Base-by-base conservation (phyloP, 2,113 vertebrate species). In the Anoplopoma fimbria region DNA sequence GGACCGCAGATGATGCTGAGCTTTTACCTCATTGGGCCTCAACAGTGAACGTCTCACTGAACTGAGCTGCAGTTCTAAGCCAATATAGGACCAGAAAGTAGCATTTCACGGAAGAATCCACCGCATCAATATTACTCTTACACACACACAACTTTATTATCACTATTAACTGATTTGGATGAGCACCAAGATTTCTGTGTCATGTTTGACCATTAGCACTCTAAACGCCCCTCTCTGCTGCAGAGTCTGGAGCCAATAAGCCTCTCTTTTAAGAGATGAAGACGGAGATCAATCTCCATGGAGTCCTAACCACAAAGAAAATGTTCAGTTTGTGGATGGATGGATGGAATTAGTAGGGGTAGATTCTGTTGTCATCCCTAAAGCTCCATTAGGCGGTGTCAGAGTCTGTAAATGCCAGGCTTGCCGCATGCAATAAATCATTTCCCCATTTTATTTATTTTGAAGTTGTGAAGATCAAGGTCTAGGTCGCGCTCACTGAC, bases 141-240 rank as follows among this genome's bases (percentile, higher is more conserved):
- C 6, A 38, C 23, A 45, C 31, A n/a, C 14, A 40, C 17, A 1
- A 40, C 25, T 80, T 87, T 84, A 83, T 91, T 73, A 79, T 71
- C 45, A 21, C 85, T 86, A 86, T 75, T 75, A 84, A 87, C 65
- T 89, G 15, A 85, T 85, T 84, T 90, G 89, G 81, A 87, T 72
- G 77, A 76, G 77, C 29, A 86, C 79, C 76, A 83, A 74, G 58
- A 83, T 76, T 81, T 90, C 45, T 84, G 83, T 81, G 79, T 88
- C 82, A 87, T 72, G 81, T 75, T 64, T 82, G 45, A 85, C 64
- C 74, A 58, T 55, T 25, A 87, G 75, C 77, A 55, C 36, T 79
- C 62, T 79, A 53, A 45, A 79, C 53, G 77, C 75, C n/a, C 53
- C 53, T 23, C 3, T 57, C 33, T 34, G 23, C 31, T 19, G 49